Base-by-base conservation (phyloP, 2,113 vertebrate species). In the Orycteropus afer region DNA sequence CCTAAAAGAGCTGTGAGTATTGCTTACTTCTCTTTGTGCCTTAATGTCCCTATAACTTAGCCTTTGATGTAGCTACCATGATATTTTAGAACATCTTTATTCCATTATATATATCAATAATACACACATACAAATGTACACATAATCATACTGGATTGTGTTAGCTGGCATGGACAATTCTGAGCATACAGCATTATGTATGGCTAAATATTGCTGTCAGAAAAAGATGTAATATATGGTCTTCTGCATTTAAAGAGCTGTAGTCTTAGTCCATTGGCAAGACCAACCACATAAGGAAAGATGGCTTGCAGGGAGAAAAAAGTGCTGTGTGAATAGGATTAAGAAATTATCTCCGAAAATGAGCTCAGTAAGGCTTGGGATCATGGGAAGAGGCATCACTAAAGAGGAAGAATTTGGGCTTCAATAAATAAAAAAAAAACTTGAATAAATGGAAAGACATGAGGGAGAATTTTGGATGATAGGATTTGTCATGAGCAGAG, bases 1-100 rank as follows among this genome's bases (percentile, higher is more conserved):
- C 98, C 98, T 99, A 77, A 99, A 99, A 97, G 99, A 99, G 83
- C 98, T 99, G 99, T 99, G 97, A 99, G 99, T 99, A 98, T 96
- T 95, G 57, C 17, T 94, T 57, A 40, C 7, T 91, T 47, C 3
- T 76, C 49, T 95, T 97, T 90, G 37, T 73, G 22, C 53, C 22
- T 89, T 57, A 25, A n/a, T 47, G n/a, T 76, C 53, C 23, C 15
- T 67, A 12, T 10, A 93, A 80, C 5, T 83, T 14, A 74, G 0
- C 59, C 42, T 63, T 40, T 76, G 73, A 32, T 89, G 13, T 91
- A 78, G 15, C 20, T 79, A 15, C 22, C 29, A 23, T 57, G 42
- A 78, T 29, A 59, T 90, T 77, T 81, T 65, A 90, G 67, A 84
- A 15, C 42, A 67, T 78, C 6, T 55, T 59, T 84, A 15, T 51